Evolutionary conservation across 2,888 invertebrate species (phyloP).

Genomic region (Eudasyphora cyanicolor): DNA sequence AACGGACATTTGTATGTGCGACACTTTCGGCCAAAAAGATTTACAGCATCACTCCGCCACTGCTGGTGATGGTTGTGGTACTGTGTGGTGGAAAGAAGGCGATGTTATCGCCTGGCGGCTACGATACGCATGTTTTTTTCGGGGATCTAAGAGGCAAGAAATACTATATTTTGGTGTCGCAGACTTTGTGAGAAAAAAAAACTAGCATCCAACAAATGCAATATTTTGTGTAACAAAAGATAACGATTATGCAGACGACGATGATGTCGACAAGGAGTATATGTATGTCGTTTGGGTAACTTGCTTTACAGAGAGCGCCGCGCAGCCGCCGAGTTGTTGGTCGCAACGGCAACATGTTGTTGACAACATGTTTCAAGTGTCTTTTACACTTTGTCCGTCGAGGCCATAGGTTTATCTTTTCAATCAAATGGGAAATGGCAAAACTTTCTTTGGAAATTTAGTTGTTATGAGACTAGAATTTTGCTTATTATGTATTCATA

Average conservation of each 20-base stretch:
- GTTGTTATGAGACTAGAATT: background rate
- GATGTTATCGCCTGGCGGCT: background rate
- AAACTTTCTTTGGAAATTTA: background rate
- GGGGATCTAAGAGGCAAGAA: background rate
- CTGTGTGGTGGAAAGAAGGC: background rate
- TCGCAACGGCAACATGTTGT: constrained; percentile 41
- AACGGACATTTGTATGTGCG: background rate
- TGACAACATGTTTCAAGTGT: constrained; percentile 38
- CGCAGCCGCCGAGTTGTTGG: background rate
- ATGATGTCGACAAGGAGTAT: background rate
- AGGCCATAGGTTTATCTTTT: background rate
- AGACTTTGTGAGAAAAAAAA: background rate
- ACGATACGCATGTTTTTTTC: background rate
- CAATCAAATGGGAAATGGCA: background rate
- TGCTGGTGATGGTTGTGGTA: no score
- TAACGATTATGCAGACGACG: constrained; percentile 9
- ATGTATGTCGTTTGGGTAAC: background rate
- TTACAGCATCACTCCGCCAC: constrained; percentile 1
- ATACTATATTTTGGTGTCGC: background rate
- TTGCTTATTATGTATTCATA: no score
- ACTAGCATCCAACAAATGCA: constrained; percentile 9
- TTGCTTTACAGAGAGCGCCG: background rate
- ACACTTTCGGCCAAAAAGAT: constrained; percentile 23
- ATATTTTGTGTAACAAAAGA: constrained; percentile 42
- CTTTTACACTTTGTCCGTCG: constrained; percentile 23